These are phyloP conservation scores for Anoncus sp. DNA, from an alignment of 2,888 invertebrate species.

Conservation along the genomic window DNA sequence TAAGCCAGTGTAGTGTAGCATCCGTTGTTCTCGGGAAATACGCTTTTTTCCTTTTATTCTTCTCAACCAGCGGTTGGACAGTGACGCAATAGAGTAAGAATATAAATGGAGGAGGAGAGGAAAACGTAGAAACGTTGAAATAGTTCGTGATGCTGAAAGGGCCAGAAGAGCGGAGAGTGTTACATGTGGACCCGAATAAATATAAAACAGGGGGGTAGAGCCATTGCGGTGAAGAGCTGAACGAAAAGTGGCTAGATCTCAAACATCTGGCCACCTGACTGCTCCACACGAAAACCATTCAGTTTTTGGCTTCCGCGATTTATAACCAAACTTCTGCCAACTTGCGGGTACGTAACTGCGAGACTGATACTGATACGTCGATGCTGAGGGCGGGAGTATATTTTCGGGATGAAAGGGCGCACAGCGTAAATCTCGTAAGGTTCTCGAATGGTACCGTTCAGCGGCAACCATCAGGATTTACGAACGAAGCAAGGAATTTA, in stretches of 20 bases:
- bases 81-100: slow-evolving; percentile 23
- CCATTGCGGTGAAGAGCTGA: slow-evolving; percentile 63
- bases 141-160: slow-evolving; percentile 17
- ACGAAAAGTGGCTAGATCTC: slow-evolving; percentile 57
- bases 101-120: slow-evolving; percentile 19
- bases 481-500: slow-evolving; percentile 66
- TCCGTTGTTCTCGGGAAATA: slow-evolving; percentile 19
- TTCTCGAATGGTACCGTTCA: slow-evolving; percentile 35
- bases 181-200: slow-evolving; percentile 69
- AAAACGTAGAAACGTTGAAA: slow-evolving; percentile 30
- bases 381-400: slow-evolving; percentile 34
- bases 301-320: slow-evolving; percentile 44
- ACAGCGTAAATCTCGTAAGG: slow-evolving; percentile 43
- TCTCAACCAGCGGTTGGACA: slow-evolving; percentile 12
- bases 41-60: slow-evolving; percentile 20
- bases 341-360: slow-evolving; percentile 47
- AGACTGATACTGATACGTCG: slow-evolving; percentile 42
- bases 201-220: slow-evolving; percentile 65
- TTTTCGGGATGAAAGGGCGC: slow-evolving; percentile 24
- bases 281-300: slow-evolving; percentile 49
- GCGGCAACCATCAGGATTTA: slow-evolving; percentile 60
- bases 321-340: slow-evolving; percentile 52
- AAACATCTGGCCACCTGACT: slow-evolving; percentile 56
- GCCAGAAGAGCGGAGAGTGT: slow-evolving; percentile 40
- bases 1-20: neutral